Conservation (phyloP, 2,797 vertebrate genomes). For the Enteromius anoplus region DNA sequence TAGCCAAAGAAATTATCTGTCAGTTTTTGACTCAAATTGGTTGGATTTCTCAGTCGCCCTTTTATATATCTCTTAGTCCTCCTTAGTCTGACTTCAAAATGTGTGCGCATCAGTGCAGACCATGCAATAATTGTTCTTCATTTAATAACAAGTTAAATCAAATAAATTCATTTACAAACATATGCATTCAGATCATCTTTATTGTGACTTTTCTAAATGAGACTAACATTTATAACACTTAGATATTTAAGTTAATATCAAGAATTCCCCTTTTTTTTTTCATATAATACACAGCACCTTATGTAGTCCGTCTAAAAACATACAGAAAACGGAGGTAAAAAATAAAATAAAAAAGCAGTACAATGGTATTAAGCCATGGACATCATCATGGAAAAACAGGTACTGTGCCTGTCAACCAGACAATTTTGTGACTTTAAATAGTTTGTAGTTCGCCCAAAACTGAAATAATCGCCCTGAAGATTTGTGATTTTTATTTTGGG, state of each 20-base stretch:
- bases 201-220: neutral
- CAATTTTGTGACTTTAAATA: neutral
- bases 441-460: neutral
- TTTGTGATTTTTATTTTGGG: too few species aligned
- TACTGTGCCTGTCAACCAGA: neutral
- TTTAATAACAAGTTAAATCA: constrained; percentile 22
- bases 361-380: neutral
- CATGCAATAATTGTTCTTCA: constrained; percentile 41
- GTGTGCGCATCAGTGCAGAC: constrained; percentile 8
- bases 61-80: constrained; percentile 5
- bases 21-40: neutral
- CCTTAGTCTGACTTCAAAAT: neutral
- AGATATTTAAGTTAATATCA: neutral
- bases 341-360: neutral
- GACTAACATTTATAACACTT: neutral
- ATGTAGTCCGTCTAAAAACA: neutral
- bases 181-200: neutral
- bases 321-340: neutral
- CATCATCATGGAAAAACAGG: neutral
- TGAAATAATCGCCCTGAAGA: neutral
- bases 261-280: neutral
- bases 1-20: constrained; percentile 40
- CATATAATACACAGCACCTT: neutral
- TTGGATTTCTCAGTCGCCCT: neutral
- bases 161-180: constrained; percentile 6